Percentiles rank a stretch among this genome's conserved stretches.
Evolutionary conservation across 2,113 vertebrate genomes (phyloP).

Genomic region (Lepidothrix coronata): DNA sequence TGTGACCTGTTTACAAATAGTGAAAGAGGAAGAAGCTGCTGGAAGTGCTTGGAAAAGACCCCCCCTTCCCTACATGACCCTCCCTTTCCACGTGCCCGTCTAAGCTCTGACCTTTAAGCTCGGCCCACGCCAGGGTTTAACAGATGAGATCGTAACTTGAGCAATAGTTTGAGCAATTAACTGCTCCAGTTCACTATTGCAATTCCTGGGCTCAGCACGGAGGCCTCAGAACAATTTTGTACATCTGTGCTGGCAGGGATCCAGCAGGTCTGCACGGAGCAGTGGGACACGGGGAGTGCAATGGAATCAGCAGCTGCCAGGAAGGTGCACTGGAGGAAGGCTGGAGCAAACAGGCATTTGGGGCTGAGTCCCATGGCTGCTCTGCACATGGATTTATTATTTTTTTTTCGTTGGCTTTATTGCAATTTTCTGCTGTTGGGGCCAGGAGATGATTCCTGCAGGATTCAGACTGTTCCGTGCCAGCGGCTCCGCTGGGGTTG

Average conservation of each 20-base stretch:
- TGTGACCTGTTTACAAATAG: not conserved
- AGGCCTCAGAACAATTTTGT: not conserved
- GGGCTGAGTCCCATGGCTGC: not conserved
- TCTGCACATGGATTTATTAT: not conserved
- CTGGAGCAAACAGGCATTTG: not conserved
- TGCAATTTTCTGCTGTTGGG: not conserved
- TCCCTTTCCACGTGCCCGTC: not conserved
- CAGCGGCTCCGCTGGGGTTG: not conserved
- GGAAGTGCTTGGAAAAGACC: not conserved
- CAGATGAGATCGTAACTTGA: not conserved
- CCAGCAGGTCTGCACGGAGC: not conserved
- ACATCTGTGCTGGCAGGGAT: constrained; percentile 22
- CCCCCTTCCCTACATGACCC: not conserved
- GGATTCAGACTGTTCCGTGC: not conserved
- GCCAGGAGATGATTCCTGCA: not conserved
- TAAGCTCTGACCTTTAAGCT: not conserved
- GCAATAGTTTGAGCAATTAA: not conserved
- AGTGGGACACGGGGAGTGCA: not conserved
- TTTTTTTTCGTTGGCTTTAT: not conserved
- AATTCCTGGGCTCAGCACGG: not conserved
- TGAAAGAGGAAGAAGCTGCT: not conserved
- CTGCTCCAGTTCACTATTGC: not conserved
- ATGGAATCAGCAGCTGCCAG: constrained; percentile 2
- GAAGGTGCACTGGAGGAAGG: not conserved
- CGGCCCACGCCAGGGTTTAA: rapidly evolving